Base-by-base conservation (phyloP, 2,113 vertebrate species). In the Gambusia affinis region DNA sequence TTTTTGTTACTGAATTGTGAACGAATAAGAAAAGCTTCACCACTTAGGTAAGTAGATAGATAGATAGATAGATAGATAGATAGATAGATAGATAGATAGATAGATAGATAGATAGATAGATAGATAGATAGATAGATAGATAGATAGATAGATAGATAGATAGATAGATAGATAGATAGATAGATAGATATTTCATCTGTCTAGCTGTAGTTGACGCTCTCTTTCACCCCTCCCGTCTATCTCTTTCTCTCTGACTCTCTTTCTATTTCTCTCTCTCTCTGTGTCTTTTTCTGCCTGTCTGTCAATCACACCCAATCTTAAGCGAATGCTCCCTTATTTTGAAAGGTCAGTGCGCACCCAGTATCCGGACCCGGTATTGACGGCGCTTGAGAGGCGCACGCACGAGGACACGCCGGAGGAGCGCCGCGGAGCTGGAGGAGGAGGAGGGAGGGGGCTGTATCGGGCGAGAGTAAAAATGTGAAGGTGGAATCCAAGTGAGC, bases 401-500 rank as follows among this genome's bases (percentile, higher is more conserved):
- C 81, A 33, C 85, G 39, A 78, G 81, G 91, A 89, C 89, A 89
- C 57, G 75, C 28, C 78, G 76, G 92, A 64, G 78, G 77, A 78
- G 74, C 80, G 65, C 80, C 68, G 80, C 70, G 60, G 75, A 86
- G 79, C 79, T 64, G 79, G 57, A 73, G 67, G 24, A 66, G 72
- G 69, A 80, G 70, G 76, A 68, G 62, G 75, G 37, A 67, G 37
- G 37, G 30, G 78, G 51, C 51, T n/a, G 22, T 10, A 63, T 72
- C 66, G 85, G 79, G 80, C 82, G 72, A 78, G 76, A 87, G 84
- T 66, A 77, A 70, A 67, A 73, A 83, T 80, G 80, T 80, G 77
- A 87, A 89, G 87, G 82, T 82, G 92, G 88, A 90, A 83, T 82
- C 79, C 69, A 85, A 86, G 82, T 69, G 81, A 90, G 79, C 88